Percentiles rank a stretch among this genome's conserved stretches.
Evolutionary conservation across 1,140 invertebrate genomes (phyloP).

Genomic region (Mercenaria mercenaria): DNA sequence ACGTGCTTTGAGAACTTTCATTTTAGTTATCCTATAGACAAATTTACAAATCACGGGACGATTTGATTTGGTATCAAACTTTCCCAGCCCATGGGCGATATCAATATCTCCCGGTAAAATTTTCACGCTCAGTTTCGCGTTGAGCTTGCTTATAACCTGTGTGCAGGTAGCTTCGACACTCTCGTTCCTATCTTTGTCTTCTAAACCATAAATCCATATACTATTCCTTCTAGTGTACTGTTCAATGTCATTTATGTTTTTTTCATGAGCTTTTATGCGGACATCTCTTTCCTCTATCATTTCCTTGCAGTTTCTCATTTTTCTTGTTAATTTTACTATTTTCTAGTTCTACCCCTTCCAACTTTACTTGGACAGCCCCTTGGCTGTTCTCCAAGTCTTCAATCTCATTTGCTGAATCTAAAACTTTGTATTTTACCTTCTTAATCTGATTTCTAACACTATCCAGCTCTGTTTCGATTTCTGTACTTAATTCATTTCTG

Average conservation of each 20-base stretch:
- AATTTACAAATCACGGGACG: constrained; percentile 24
- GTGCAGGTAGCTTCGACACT: background rate
- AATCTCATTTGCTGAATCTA: background rate
- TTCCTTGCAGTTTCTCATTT: background rate
- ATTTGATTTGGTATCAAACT: background rate
- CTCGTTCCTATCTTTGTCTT: background rate
- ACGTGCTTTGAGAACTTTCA: background rate
- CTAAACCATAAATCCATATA: background rate
- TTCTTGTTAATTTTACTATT: background rate
- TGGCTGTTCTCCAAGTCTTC: background rate
- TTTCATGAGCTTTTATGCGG: background rate
- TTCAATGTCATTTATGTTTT: background rate
- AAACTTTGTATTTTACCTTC: background rate
- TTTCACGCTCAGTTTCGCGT: background rate
- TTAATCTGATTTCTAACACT: background rate
- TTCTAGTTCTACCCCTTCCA: background rate
- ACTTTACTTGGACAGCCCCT: background rate
- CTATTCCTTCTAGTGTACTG: constrained; percentile 30
- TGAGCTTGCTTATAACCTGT: background rate
- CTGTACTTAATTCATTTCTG: background rate
- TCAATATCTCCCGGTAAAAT: background rate
- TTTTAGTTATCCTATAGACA: background rate
- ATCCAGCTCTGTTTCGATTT: background rate
- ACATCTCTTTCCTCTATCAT: background rate
- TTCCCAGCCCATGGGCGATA: constrained; percentile 1